phyloP scores from a whole-genome alignment of 2,888 invertebrate genomes.

The Acanthosepion pharaonis region DNA sequence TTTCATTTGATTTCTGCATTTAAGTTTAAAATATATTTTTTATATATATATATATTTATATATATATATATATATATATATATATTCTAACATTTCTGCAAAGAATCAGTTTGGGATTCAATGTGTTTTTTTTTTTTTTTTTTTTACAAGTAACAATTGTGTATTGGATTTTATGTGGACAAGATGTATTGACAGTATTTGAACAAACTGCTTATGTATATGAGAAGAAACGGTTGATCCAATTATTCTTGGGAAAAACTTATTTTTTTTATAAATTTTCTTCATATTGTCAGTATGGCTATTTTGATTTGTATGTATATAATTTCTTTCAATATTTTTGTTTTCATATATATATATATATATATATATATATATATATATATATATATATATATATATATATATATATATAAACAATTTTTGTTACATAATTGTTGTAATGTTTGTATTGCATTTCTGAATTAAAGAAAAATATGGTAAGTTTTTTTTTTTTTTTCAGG shows the following conservation, averaged over 20 bases:
- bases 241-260: background rate
- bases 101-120: background rate
- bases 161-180: background rate
- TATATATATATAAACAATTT: background rate
- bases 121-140: background rate
- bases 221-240: background rate
- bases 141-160: background rate
- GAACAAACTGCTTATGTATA: background rate
- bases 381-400: background rate
- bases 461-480: background rate
- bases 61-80: background rate
- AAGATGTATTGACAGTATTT: slow-evolving; percentile 9
- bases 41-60: background rate
- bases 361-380: too few species aligned
- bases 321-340: background rate
- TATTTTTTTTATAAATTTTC: background rate
- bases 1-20: background rate
- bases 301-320: background rate
- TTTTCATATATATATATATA: background rate
- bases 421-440: background rate
- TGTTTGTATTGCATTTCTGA: background rate
- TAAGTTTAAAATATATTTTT: background rate
- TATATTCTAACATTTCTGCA: background rate
- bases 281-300: background rate
- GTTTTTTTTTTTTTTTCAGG: background rate